A percentile compares a stretch with the other conserved stretches of the same genome.
Conservation (phyloP, 2,113 vertebrate genomes). For the Phylloscopus trochilus region DNA sequence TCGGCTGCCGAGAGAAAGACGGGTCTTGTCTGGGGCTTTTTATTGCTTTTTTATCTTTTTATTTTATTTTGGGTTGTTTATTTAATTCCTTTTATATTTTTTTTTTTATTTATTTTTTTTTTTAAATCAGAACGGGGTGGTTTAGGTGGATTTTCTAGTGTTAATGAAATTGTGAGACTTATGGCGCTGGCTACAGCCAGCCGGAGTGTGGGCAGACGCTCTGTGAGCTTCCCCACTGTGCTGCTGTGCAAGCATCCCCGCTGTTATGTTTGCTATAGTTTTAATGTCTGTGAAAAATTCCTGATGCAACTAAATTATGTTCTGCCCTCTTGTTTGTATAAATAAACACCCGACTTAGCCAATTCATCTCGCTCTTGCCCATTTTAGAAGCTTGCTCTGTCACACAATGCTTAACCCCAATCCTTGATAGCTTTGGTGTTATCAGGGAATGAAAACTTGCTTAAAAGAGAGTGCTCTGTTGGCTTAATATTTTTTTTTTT, state of each 20-base stretch:
- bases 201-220: slow-evolving; percentile 74
- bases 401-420: slow-evolving; percentile 38
- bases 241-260: slow-evolving; percentile 75
- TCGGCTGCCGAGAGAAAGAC: slow-evolving; percentile 54
- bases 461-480: background rate
- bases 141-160: slow-evolving; percentile 72
- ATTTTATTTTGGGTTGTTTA: background rate
- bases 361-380: slow-evolving; percentile 62
- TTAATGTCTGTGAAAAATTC: slow-evolving; percentile 83
- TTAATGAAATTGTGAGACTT: slow-evolving; percentile 78
- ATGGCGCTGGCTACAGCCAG: slow-evolving; percentile 76
- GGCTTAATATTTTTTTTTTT: background rate
- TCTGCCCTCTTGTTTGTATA: slow-evolving; percentile 77
- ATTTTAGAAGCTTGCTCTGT: slow-evolving; percentile 53
- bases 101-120: background rate
- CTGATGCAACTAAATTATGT: slow-evolving; percentile 78
- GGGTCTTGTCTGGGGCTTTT: slow-evolving; percentile 11
- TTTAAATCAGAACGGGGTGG: slow-evolving; percentile 5
- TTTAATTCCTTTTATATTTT: background rate
- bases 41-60: background rate
- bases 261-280: slow-evolving; percentile 84
- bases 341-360: slow-evolving; percentile 64
- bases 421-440: slow-evolving; percentile 32
- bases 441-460: slow-evolving; percentile 46
- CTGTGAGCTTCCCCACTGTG: slow-evolving; percentile 77